Conservation (phyloP, 2,113 vertebrate genomes). For the Lampris incognitus region DNA sequence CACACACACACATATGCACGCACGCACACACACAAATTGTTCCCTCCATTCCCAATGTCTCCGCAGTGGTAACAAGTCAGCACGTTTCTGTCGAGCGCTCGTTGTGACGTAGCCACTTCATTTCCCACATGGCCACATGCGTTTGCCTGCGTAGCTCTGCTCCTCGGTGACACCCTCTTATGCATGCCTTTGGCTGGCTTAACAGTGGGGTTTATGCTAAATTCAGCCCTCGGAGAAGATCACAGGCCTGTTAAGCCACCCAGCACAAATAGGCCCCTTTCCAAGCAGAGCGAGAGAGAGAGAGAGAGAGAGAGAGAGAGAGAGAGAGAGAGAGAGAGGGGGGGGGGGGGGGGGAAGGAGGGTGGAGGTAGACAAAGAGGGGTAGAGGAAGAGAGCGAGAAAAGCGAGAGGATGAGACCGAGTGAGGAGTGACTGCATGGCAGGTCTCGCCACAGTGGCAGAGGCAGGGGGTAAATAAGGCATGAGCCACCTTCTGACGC, state of each 20-base stretch:
- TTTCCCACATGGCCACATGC: conserved; percentile 27
- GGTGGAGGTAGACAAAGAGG: not conserved
- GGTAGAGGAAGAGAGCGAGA: not conserved
- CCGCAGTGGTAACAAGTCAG: conserved; percentile 31
- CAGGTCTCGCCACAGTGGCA: conserved; percentile 17
- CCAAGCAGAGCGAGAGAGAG: conserved; percentile 8
- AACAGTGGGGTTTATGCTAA: conserved; percentile 60
- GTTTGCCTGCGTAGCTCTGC: not conserved
- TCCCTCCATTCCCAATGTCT: not conserved
- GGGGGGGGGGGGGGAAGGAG: not conserved
- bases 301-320: conserved; percentile 25
- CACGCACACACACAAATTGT: not conserved
- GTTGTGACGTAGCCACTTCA: conserved; percentile 32
- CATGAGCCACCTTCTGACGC: conserved; percentile 35
- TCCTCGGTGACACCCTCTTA: conserved; percentile 22
- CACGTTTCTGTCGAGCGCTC: conserved; percentile 18
- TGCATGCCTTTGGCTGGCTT: conserved; percentile 35
- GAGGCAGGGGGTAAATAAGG: conserved; percentile 51
- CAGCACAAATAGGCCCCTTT: conserved; percentile 30
- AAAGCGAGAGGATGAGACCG: not conserved
- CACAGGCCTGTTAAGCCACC: conserved; percentile 45
- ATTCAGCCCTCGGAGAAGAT: conserved; percentile 40
- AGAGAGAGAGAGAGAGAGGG: conserved; percentile 6
- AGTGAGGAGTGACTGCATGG: not conserved
- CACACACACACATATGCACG: not conserved